Conservation (phyloP, 2,113 vertebrate species). For the Campylorhamphus procurvoides region DNA sequence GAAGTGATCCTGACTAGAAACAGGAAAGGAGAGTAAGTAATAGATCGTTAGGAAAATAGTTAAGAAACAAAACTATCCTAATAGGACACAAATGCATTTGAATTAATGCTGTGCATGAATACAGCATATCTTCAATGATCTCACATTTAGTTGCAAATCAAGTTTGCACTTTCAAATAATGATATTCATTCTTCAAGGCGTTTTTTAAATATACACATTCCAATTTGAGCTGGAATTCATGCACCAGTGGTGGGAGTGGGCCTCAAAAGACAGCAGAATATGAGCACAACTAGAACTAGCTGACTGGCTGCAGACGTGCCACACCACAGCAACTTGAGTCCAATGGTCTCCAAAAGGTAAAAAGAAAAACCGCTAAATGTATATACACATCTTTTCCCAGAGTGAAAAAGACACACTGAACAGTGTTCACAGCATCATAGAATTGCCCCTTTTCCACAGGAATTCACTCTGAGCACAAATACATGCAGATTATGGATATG, state of each 20-base stretch:
- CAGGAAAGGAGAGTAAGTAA: neutral
- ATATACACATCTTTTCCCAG: neutral
- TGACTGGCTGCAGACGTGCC: neutral
- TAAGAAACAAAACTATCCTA: neutral
- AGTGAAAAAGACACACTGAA: neutral
- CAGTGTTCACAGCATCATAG: neutral
- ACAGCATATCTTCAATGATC: neutral
- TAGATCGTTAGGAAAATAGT: neutral
- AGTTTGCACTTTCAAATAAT: neutral
- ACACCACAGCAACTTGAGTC: neutral
- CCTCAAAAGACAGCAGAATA: neutral
- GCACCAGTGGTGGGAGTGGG: neutral
- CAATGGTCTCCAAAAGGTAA: neutral
- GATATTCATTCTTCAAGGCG: neutral
- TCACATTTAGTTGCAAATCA: neutral
- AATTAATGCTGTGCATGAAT: neutral
- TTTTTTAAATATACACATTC: neutral
- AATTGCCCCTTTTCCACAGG: neutral
- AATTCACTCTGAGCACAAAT: neutral
- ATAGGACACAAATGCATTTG: neutral
- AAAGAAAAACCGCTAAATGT: neutral
- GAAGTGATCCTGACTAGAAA: neutral
- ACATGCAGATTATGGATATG: neutral
- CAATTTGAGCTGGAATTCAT: neutral
- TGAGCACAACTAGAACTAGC: neutral